Base-by-base conservation (phyloP, 2,797 vertebrate genomes). In the Lepilemur septentrionalis region DNA sequence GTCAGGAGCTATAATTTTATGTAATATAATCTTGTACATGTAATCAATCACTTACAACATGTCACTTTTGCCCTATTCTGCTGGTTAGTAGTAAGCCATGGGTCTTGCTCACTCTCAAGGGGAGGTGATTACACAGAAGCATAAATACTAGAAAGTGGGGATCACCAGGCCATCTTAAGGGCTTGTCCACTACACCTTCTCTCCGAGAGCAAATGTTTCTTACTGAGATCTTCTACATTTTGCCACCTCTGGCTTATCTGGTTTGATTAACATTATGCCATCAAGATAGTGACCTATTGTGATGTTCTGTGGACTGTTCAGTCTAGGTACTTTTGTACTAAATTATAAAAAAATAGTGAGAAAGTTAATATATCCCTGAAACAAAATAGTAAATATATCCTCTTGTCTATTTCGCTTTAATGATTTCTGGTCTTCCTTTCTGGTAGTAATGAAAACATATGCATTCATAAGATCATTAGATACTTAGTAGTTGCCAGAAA, bases 121-220 rank as follows among this genome's bases (percentile, higher is more conserved):
- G 23, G 50, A 50, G 2, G 3, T 14, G n/a, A 25, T 59, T 22
- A 59, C 2, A 7, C 1, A 23, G 48, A 67, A 50, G 14, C 14
- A 17, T 15, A 43, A 30, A 65, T 30, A 7, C 10, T 0, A 13
- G 5, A 14, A 43, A 15, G 28, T 46, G 20, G 0, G 0, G 20
- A 41, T 18, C 3, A 41, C 14, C 2, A 5, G 2, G 5, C 18
- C 23, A 22, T 22, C 5, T 50, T 50, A 75, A 28, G 7, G 35
- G 12, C 17, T 35, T 30, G 35, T 32, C n/a, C 14, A 59, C 4
- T n/a, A 25, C 5, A 38, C 17, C 23, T 55, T 18, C 3, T 2
- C 7, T 91, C 1, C 28, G 15, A 20, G 12, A 41, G 28, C 20
- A 52, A 61, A 55, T 11, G 0, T 28, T 70, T 38, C 5, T 46